These are phyloP conservation scores for Xerus rutilus DNA, from an alignment of 2,797 vertebrate genomes.

Conservation along the genomic window DNA sequence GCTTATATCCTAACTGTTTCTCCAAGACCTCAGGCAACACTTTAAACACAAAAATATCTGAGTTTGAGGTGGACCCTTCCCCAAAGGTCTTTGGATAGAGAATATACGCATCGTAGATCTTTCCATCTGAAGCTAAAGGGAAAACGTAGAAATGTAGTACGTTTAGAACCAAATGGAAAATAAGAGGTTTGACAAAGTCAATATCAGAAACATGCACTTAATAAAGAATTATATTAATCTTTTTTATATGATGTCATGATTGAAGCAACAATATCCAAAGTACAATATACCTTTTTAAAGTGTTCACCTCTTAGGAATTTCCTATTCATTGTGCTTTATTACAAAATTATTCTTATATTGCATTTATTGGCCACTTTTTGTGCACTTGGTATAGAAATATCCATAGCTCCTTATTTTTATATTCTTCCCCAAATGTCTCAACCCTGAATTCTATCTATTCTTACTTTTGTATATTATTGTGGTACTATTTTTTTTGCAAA, in stretches of 20 bases:
- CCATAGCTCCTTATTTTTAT: neutral
- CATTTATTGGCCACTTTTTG: neutral
- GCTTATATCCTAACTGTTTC: constrained; percentile 92
- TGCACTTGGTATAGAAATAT: neutral
- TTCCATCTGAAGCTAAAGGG: constrained; percentile 91
- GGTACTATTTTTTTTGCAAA: neutral
- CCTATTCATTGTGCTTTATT: neutral
- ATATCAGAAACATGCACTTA: neutral
- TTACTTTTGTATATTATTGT: neutral
- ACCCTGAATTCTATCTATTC: neutral
- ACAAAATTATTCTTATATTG: neutral
- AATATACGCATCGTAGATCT: constrained; percentile 94
- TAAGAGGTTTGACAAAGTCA: constrained; percentile 7
- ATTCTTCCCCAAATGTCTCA: neutral
- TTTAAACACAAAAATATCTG: constrained; percentile 92
- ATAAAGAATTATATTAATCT: neutral
- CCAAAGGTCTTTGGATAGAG: constrained; percentile 89
- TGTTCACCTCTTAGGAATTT: neutral
- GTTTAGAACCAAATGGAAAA: constrained; percentile 43
- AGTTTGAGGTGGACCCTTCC: constrained; percentile 85
- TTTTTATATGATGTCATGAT: neutral
- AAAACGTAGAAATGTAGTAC: neutral
- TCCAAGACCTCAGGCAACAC: constrained; percentile 94
- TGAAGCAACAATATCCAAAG: neutral
- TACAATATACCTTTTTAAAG: neutral